Conservation (phyloP, 2,888 invertebrate species). For the Tipula confusa region DNA sequence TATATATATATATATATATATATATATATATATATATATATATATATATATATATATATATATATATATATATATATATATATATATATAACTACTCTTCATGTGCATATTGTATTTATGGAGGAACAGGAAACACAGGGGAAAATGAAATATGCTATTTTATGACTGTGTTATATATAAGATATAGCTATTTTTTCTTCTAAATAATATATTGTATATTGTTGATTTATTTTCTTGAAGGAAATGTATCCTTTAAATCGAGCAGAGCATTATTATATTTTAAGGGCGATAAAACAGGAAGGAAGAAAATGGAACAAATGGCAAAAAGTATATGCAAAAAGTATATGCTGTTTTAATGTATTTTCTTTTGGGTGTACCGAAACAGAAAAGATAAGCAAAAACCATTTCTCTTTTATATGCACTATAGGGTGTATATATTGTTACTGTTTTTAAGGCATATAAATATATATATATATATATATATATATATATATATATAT, state of each 20-base stretch:
- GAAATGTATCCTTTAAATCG: not conserved
- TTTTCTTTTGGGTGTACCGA: conserved; percentile 12
- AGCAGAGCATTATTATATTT: not conserved
- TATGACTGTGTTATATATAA: not conserved
- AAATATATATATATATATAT: too few relatives aligned
- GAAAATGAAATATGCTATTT: not conserved
- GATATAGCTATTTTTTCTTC: not conserved
- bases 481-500: too few relatives aligned
- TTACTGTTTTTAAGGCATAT: not conserved
- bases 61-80: not conserved
- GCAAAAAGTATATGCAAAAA: too few relatives aligned
- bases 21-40: not conserved
- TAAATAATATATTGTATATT: not conserved
- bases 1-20: not conserved
- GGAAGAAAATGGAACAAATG: not conserved
- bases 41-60: not conserved
- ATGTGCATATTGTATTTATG: not conserved
- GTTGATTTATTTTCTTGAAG: not conserved
- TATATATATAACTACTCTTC: too few relatives aligned
- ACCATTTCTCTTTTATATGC: not conserved
- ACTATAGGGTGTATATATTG: not conserved
- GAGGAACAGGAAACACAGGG: not conserved
- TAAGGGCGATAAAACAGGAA: not conserved
- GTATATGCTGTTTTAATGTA: not conserved
- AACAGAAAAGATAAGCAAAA: not conserved